These are phyloP conservation scores for Meghimatium bilineatum DNA, from an alignment of 2,888 invertebrate genomes.

Conservation along the genomic window DNA sequence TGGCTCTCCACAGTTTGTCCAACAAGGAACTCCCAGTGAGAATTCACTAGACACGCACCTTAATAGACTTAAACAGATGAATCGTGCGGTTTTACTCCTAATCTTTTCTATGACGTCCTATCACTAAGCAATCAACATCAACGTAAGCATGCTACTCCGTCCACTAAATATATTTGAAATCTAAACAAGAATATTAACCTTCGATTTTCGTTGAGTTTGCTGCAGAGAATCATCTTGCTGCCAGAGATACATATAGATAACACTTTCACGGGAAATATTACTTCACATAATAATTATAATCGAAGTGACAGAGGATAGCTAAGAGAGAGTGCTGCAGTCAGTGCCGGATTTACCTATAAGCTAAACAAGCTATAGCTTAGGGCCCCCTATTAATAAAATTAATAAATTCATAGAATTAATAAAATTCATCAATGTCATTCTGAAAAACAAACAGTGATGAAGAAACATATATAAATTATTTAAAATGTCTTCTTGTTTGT, in stretches of 20 bases:
- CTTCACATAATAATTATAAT: too few species aligned
- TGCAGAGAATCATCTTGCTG: background rate
- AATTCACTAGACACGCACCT: conserved; percentile 6
- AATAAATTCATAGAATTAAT: too few species aligned
- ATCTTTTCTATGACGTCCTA: background rate
- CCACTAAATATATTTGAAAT: conserved; percentile 22
- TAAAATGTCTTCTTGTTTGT: too few species aligned
- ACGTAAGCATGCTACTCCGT: background rate
- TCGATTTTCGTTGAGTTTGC: background rate
- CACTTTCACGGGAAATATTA: too few species aligned
- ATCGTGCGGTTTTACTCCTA: conserved; percentile 1
- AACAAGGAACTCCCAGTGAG: conserved; percentile 18
- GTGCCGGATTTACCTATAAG: too few species aligned
- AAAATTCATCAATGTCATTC: too few species aligned
- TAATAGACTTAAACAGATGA: conserved; percentile 1
- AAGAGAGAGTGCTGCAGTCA: too few species aligned
- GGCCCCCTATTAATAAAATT: too few species aligned
- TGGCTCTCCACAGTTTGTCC: conserved; percentile 12
- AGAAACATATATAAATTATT: too few species aligned
- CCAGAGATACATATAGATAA: background rate
- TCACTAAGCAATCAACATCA: background rate
- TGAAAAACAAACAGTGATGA: too few species aligned
- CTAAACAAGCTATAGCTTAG: too few species aligned
- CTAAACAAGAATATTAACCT: conserved; percentile 22
- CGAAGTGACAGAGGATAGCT: too few species aligned